phyloP scores from a whole-genome alignment of 2,797 vertebrate genomes.

The Coregonus suidteri region DNA sequence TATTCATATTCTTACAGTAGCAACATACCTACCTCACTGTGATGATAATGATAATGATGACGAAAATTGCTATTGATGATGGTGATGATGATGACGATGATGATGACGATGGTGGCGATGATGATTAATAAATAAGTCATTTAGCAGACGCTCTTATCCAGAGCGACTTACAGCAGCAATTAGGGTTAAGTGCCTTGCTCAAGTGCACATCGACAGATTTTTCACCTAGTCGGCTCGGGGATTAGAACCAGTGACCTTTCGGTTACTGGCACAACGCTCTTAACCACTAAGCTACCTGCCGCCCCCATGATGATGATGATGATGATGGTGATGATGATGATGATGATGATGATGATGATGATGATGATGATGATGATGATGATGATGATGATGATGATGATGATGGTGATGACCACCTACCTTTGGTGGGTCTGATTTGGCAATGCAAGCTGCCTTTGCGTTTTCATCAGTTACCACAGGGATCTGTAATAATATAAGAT shows the following conservation, averaged over 20 bases:
- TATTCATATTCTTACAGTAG: neutral
- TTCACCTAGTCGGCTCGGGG: no score
- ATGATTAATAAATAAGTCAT: neutral
- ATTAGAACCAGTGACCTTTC: no score
- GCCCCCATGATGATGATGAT: neutral
- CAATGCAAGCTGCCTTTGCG: constrained; percentile 74
- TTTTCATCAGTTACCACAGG: constrained; percentile 72
- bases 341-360: constrained; percentile 20
- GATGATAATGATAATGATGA: constrained; percentile 25
- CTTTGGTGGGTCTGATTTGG: constrained; percentile 63
- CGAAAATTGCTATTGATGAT: constrained; percentile 5
- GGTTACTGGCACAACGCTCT: no score
- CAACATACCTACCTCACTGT: constrained; percentile 12
- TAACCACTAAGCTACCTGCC: no score
- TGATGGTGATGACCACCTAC: constrained; percentile 58
- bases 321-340: constrained; percentile 22
- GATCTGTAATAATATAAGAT: constrained; percentile 66
- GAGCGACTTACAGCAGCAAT: no score
- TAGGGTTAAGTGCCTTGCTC: no score
- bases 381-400: neutral
- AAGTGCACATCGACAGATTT: no score
- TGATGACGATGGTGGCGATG: constrained; percentile 11
- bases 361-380: neutral
- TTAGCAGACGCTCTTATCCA: no score
- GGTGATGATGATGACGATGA: no score